Conservation (phyloP, 2,113 vertebrate genomes). For the Apodemus sylvaticus region DNA sequence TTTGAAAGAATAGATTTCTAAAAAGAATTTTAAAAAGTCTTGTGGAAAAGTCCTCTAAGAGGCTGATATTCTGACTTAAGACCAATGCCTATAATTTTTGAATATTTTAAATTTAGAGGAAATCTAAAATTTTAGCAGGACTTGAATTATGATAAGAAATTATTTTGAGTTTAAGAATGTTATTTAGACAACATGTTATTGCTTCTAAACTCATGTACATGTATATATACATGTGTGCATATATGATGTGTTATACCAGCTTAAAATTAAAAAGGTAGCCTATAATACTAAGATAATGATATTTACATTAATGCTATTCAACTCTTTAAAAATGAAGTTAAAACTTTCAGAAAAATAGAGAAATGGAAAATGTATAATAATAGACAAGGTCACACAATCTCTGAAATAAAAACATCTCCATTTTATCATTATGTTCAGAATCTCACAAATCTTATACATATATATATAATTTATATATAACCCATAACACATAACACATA, state of each 20-base stretch:
- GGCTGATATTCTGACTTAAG: neutral
- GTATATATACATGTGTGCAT: too few relatives aligned
- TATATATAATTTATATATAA: too few relatives aligned
- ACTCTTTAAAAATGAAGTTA: neutral
- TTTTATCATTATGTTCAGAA: neutral
- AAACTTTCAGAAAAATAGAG: neutral
- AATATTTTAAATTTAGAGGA: conserved; percentile 54
- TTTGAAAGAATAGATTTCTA: conserved; percentile 59
- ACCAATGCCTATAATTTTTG: neutral
- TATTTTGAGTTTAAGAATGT: neutral
- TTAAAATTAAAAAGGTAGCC: neutral
- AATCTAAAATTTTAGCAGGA: neutral
- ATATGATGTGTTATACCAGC: neutral
- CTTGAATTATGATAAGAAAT: neutral
- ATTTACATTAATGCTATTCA: neutral
- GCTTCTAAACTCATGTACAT: neutral
- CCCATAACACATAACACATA: too few relatives aligned
- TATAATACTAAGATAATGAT: neutral
- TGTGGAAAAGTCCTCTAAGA: conserved; percentile 1
- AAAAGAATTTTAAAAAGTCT: conserved; percentile 57
- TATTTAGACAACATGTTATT: neutral
- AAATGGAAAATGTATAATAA: neutral
- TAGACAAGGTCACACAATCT: neutral
- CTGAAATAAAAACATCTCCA: neutral
- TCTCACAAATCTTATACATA: neutral